phyloP scores from a whole-genome alignment of 2,888 invertebrate genomes.

The Rutpela maculata region DNA sequence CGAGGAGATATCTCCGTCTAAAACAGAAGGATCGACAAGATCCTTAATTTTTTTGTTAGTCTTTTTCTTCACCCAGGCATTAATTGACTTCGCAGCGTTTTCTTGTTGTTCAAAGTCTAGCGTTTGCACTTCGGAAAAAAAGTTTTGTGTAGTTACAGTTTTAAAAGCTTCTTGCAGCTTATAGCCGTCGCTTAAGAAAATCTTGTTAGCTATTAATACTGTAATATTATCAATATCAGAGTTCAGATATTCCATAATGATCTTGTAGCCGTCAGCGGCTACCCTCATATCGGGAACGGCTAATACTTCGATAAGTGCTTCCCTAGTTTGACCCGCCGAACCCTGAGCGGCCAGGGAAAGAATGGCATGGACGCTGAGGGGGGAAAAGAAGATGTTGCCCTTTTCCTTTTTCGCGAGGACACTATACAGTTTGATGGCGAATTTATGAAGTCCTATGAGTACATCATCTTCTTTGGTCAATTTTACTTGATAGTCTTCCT shows the following conservation, averaged over 20 bases:
- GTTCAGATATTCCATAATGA: constrained; percentile 54
- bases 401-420: background rate
- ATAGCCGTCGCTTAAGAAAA: constrained; percentile 77
- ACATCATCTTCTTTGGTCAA: too few species aligned
- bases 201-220: constrained; percentile 82
- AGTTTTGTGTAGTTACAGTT: constrained; percentile 78
- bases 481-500: too few species aligned
- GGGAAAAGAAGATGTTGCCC: constrained; percentile 72
- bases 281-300: constrained; percentile 50
- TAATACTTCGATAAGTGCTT: background rate
- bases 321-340: too few species aligned
- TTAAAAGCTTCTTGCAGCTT: constrained; percentile 76
- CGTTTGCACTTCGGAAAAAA: constrained; percentile 79
- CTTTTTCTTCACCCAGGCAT: constrained; percentile 85
- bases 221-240: constrained; percentile 64
- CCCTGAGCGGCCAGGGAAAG: background rate
- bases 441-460: constrained; percentile 40
- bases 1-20: constrained; percentile 78
- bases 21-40: constrained; percentile 78
- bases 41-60: constrained; percentile 89
- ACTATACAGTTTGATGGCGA: constrained; percentile 66
- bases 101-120: constrained; percentile 78
- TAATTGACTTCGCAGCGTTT: constrained; percentile 79
- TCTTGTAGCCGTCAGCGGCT: constrained; percentile 59
- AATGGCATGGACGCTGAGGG: constrained; percentile 67